Evolutionary conservation across 2,888 invertebrate species (phyloP), one percentile per base, ranked within the genome.

Genomic region (Erynnis tages): DNA sequence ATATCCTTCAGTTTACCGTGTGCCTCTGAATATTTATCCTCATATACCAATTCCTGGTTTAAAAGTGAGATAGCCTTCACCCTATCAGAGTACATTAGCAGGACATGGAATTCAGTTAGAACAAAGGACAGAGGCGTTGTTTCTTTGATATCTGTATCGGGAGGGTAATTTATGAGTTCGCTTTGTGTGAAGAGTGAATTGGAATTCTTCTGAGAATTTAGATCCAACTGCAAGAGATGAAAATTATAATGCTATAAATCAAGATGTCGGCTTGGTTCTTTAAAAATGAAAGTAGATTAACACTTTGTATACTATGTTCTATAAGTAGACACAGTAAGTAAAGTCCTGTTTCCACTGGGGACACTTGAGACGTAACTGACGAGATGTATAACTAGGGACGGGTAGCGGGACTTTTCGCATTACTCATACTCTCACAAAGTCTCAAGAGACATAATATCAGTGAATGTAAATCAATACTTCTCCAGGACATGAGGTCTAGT

Each of bases 71-170:
- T 91, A 0, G 95, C 97, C 75, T 95, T 95, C 1, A 98, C 93
- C 57, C 94, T 93, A 76, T 97, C 95, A 0, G 92, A 85, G 76
- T 95, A 98, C 61, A 97, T 93, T 7, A 98, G 87, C 1, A 98
- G 79, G 0, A 94, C 94, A 79, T 98, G 98, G 82, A 97, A 98
- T 78, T 98, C 95, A 0, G 98, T 98, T 45, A 97, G 84, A 1
- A 96, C 93, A 68, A 97, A 94, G 0, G 94, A 92, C 29, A 95
- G 84, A 0, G 97, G 95, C 0, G 91, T 84, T 2, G 77, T 74
- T 11, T 84, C 76, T 54, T 79, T 89, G 21, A 86, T 79, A 61
- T 77, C 88, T 59, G 67, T 61, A 6, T 75, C 75, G 1, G 65
- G 53, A 1, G 89, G 89, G 56, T 87, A 89, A 57, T 72, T 78